These are phyloP conservation scores for Euproctis similis DNA, from an alignment of 2,888 invertebrate species.

Conservation along the genomic window DNA sequence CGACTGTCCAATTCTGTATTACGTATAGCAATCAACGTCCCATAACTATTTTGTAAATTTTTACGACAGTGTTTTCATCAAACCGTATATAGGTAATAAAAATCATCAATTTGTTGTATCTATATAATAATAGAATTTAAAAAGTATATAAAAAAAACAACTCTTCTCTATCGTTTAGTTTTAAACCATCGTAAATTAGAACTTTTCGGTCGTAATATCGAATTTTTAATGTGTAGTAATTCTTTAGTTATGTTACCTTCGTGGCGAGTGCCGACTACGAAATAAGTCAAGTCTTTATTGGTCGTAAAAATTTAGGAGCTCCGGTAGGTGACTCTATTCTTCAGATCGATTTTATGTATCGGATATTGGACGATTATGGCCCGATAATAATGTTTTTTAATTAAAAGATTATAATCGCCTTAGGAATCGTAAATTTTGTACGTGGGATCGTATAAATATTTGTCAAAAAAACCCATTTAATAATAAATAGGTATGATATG, in stretches of 20 bases:
- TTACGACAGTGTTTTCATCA: conserved; percentile 48
- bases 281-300: conserved; percentile 71
- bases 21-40: conserved; percentile 26
- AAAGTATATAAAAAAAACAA: too few relatives aligned
- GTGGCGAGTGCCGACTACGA: conserved; percentile 42
- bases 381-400: conserved; percentile 31
- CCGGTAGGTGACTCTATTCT: conserved; percentile 45
- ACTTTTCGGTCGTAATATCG: conserved; percentile 70
- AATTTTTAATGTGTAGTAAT: conserved; percentile 53
- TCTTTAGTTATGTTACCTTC: conserved; percentile 28
- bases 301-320: conserved; percentile 64
- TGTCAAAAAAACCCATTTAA: conserved; percentile 29
- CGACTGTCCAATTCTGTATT: conserved; percentile 30
- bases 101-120: conserved; percentile 42
- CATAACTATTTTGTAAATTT: conserved; percentile 33
- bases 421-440: conserved; percentile 34
- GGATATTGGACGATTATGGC: conserved; percentile 28
- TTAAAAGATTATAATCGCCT: conserved; percentile 43
- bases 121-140: conserved; percentile 34
- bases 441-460: conserved; percentile 32
- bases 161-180: conserved; percentile 57
- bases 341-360: conserved; percentile 43
- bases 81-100: conserved; percentile 37
- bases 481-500: conserved; percentile 21
- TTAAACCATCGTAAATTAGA: conserved; percentile 65